Base-by-base conservation (phyloP, 2,113 vertebrate genomes). In the Pseudorasbora parva region DNA sequence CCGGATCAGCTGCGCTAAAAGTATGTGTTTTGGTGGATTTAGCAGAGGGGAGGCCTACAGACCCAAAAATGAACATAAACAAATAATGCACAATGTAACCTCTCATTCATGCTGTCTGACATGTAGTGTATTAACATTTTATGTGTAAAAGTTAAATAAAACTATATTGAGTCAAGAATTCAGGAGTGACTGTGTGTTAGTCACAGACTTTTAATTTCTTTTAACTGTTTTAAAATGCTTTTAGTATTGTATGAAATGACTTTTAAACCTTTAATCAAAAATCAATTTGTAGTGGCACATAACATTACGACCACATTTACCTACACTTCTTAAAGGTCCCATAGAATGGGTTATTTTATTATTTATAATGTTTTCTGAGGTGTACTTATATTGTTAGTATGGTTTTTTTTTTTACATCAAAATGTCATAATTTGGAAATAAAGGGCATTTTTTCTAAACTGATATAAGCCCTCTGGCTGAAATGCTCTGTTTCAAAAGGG, bases 1-100 rank as follows among this genome's bases (percentile, higher is more conserved):
- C 62, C 41, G 6, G 27, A 83, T 75, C 90, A 88, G 91, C 88
- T 90, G 84, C 82, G 37, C 43, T 77, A 71, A 82, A 82, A 83
- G 77, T 85, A 77, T 7, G 5, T 56, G 78, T 25, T 59, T 82
- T 86, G 62, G 84, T 82, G 27, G 56, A 79, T 47, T 45, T 6
- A 25, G 49, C 71, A n/a, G 60, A 33, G 51, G 73, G 74, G 51
- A 78, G 49, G 49, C 41, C 77, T 4, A 60, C 1, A 74, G 72
- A 74, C 7, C 45, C 71, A 51, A 15, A 49, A 25, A 15, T 73
- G 23, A 37, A 47, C 19, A 12, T 60, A 14, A 51, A 81, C 71
- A 43, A 47, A 69, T 62, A 47, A 69, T 62, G 49, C 66, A 71
- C 62, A 73, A 41, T 23, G 56, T 73, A 75, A 54, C 64, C 49